Evolutionary conservation across 1,140 invertebrate genomes (phyloP), one percentile per base, ranked within the genome.

Genomic region (Littorina saxatilis): DNA sequence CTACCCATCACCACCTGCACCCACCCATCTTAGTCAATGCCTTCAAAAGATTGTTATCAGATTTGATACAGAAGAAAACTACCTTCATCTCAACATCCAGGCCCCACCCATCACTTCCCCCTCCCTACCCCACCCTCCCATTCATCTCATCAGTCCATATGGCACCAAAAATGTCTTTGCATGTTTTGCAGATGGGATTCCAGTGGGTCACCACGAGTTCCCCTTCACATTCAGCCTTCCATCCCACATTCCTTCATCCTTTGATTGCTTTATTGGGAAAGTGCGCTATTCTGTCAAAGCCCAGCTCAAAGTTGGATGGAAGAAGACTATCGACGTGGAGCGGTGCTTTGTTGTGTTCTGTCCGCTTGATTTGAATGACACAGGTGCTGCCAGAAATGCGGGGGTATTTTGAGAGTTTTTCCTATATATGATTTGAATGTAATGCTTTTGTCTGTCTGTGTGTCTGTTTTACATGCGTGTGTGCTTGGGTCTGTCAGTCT

Each of bases 401-500:
- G 3, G 23, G 61, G 5, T 23, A 17, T 5, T 47, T 47, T 9
- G 43, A 47, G 17, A n/a, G n/a, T n/a, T 50, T 50, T 58, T 20
- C 7, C 20, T 27, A 29, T 1, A 29, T 29, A 13, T 29, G 61
- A 29, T n/a, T 58, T n/a, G 13, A n/a, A 27, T 58, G 17, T 43
- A 4, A 23, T 27, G 29, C 43, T 40, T 52, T 23, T 43, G 43
- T 47, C n/a, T 68, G 63, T 40, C 23, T 70, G 75, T 39, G 9
- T 68, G 39, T 17, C 43, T 61, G 58, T 7, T 27, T 70, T 32
- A 27, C 39, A 17, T n/a, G 63, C 58, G 29, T 66, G 61, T 63
- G 52, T 78, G 58, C 39, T 9, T 55, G 74, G 9, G 74, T 58
- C n/a, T 76, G 74, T 55, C 43, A 29, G 74, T 23, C 9, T 74